Percentiles rank a stretch among this genome's conserved stretches.
Evolutionary conservation across 2,113 vertebrate genomes (phyloP).

Genomic region (Dromas ardeola): DNA sequence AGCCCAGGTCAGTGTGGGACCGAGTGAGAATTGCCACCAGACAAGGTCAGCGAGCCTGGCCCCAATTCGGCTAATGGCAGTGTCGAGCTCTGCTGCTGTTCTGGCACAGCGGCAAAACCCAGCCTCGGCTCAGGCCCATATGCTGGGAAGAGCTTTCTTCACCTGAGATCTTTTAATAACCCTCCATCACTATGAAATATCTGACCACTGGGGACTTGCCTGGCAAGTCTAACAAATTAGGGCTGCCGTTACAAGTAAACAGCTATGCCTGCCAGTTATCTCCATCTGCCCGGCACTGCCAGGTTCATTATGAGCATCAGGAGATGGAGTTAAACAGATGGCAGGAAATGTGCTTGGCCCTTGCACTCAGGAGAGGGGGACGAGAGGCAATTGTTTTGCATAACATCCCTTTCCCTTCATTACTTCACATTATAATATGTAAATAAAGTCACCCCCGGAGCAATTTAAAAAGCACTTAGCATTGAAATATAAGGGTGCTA

Average conservation of each 20-base stretch:
- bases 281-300: conserved; percentile 66
- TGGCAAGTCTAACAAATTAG: conserved; percentile 71
- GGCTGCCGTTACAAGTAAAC: conserved; percentile 64
- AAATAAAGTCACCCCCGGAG: conserved; percentile 43
- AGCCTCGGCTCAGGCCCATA: conserved; percentile 5
- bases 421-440: conserved; percentile 67
- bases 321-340: conserved; percentile 72
- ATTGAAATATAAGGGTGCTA: conserved; percentile 48
- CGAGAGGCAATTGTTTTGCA: conserved; percentile 40
- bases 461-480: conserved; percentile 33
- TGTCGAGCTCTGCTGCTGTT: not conserved
- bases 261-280: conserved; percentile 61
- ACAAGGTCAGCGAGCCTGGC: conserved; percentile 8
- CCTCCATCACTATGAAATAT: conserved; percentile 54
- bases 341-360: conserved; percentile 65
- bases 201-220: conserved; percentile 57
- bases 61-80: not conserved
- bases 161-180: conserved; percentile 59
- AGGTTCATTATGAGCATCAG: conserved; percentile 64
- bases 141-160: conserved; percentile 44
- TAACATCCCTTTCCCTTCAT: conserved; percentile 58
- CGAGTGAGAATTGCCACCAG: not conserved
- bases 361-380: conserved; percentile 54
- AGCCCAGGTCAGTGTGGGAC: not conserved
- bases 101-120: not conserved